Evolutionary conservation across 2,113 vertebrate genomes (phyloP), one percentile per base, ranked within the genome.

Genomic region (Panthera uncia): DNA sequence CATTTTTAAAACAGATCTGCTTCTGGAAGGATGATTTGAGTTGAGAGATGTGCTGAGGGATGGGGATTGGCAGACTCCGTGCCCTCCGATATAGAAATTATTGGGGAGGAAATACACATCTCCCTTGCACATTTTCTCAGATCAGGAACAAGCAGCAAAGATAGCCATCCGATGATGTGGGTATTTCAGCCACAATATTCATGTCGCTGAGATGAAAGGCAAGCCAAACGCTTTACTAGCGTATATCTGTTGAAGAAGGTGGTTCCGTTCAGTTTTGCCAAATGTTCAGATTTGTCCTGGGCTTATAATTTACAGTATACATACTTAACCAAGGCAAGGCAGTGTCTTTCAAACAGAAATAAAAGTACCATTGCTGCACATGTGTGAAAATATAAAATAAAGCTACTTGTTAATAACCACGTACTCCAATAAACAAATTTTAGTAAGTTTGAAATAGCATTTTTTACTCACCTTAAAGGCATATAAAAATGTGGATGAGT

Each of bases 371-470:
- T 21, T 21, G 76, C 50, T 41, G 33, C 4, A 48, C 9, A 38
- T 71, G 33, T n/a, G 31, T 76, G 52, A 66, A 96, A 69, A 87
- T 73, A 29, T 14, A 61, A 97, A 81, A 89, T 73, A 78, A 92
- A 94, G 82, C 69, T 38, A 2, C 38, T 71, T 73, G 14, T 74
- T 89, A 73, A 36, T 73, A 91, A 79, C 15, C 13, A 87, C 4
- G 84, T 25, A 57, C 7, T 50, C 13, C 31, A 76, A 41, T 65
- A 74, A 83, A 55, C 23, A 82, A 45, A 71, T 84, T 38, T 91
- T 78, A 57, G 41, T 61, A 45, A 79, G 61, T 36, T 80, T 76
- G 57, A 57, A 93, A 87, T 74, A 21, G 3, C 3, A 68, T 38
- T 89, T 95, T 86, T 50, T 66, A 91, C 9, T 93, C 14, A 97